These are phyloP conservation scores for Caloenas nicobarica DNA, from an alignment of 2,113 vertebrate species.

Conservation along the genomic window DNA sequence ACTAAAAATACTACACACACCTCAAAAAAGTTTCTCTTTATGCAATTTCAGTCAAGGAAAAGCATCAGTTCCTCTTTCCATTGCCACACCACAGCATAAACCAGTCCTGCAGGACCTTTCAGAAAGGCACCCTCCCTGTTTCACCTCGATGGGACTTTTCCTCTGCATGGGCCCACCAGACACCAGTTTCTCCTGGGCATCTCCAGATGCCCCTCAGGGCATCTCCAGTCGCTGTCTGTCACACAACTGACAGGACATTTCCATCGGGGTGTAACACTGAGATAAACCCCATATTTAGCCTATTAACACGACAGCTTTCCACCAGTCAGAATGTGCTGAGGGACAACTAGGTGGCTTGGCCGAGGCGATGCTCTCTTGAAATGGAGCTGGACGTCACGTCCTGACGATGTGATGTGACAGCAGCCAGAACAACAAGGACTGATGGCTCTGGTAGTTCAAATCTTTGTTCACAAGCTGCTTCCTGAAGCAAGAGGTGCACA, in stretches of 20 bases:
- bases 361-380: neutral
- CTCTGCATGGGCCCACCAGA: rapidly evolving
- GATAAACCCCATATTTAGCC: neutral
- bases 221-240: neutral
- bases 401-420: rapidly evolving
- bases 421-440: neutral
- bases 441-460: neutral
- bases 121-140: neutral
- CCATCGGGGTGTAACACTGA: neutral
- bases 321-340: neutral
- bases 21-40: neutral
- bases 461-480: neutral
- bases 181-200: rapidly evolving
- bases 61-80: neutral
- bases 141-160: neutral
- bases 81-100: neutral
- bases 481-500: neutral
- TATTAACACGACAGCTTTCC: neutral
- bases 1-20: neutral
- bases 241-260: neutral
- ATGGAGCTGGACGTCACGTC: neutral
- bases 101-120: neutral
- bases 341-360: neutral
- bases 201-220: too few species aligned
- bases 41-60: neutral